A percentile compares a stretch with the other conserved stretches of the same genome.
These are phyloP conservation scores for Diglossa cyanea DNA, from an alignment of 2,797 vertebrate species.

Conservation along the genomic window DNA sequence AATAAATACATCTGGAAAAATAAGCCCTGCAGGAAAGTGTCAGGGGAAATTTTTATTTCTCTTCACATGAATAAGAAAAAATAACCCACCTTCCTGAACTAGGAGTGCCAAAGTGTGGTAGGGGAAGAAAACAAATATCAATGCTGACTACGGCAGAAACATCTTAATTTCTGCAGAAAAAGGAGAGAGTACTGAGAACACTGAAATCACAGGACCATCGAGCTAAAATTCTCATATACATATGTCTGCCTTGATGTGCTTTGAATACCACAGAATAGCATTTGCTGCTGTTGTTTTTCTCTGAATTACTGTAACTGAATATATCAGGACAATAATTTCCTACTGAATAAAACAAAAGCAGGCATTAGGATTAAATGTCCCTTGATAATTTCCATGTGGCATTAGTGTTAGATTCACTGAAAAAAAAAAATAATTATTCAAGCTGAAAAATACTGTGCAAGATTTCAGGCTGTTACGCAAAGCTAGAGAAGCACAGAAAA, in stretches of 20 bases:
- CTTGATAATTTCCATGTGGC: neutral
- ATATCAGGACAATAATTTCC: conserved; percentile 20
- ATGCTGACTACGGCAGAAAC: neutral
- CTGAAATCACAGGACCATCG: neutral
- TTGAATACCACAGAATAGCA: neutral
- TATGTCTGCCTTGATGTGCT: neutral
- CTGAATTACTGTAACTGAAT: conserved; percentile 31
- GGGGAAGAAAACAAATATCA: neutral
- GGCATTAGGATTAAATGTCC: conserved; percentile 29
- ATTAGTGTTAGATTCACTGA: neutral
- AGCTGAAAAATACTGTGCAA: neutral
- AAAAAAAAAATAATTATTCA: neutral
- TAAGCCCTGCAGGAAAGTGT: neutral
- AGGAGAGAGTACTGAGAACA: neutral
- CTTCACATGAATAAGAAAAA: neutral
- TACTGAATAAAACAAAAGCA: conserved; percentile 52
- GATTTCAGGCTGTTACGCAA: neutral
- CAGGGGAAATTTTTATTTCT: neutral
- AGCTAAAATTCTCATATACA: neutral
- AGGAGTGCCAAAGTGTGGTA: neutral
- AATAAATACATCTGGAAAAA: neutral
- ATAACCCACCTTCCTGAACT: neutral
- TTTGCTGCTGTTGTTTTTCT: neutral
- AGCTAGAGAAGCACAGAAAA: neutral
- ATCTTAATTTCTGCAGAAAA: neutral